Conservation (phyloP, 1,140 invertebrate genomes). For the Neuroterus valhalla region DNA sequence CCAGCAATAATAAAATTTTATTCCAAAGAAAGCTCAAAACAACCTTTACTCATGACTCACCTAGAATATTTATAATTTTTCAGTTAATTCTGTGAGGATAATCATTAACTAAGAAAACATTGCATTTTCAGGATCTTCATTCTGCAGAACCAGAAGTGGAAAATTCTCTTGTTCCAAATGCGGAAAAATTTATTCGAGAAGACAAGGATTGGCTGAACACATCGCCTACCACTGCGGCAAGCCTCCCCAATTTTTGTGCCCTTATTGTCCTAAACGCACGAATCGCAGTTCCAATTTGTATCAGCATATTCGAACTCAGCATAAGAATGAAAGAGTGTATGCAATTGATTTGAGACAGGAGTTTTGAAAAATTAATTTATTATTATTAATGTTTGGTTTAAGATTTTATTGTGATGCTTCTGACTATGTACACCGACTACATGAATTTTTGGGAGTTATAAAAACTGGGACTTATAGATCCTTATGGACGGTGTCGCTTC, state of each 20-base stretch:
- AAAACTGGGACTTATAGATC: too few species aligned
- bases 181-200: neutral
- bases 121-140: too few species aligned
- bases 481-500: neutral
- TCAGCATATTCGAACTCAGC: slow-evolving; percentile 60
- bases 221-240: too few species aligned
- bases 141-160: neutral
- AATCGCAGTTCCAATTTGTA: slow-evolving; percentile 64
- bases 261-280: slow-evolving; percentile 78
- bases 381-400: too few species aligned
- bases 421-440: too few species aligned
- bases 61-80: neutral
- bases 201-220: too few species aligned
- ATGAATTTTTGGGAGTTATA: too few species aligned
- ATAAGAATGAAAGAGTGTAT: slow-evolving; percentile 48
- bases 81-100: neutral
- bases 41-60: too few species aligned
- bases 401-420: too few species aligned
- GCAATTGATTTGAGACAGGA: slow-evolving; percentile 47
- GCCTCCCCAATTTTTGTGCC: too few species aligned
- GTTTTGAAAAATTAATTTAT: neutral
- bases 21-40: neutral
- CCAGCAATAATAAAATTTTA: neutral
- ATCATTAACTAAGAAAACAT: too few species aligned
- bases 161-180: neutral